phyloP scores from a whole-genome alignment of 2,888 invertebrate genomes.

The Luperina testacea region DNA sequence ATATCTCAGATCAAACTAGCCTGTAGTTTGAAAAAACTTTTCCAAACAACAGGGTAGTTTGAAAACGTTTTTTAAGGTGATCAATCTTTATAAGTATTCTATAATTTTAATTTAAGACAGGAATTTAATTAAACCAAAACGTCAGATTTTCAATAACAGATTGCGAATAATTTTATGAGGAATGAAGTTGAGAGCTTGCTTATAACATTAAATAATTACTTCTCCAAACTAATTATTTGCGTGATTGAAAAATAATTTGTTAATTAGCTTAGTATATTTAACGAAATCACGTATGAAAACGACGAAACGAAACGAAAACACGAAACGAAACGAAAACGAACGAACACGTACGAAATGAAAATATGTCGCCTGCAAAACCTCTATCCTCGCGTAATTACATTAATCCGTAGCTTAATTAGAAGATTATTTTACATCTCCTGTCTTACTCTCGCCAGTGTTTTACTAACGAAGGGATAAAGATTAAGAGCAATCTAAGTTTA shows the following conservation, averaged over 20 bases:
- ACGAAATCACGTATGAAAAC: too few relatives aligned
- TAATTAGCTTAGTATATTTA: not conserved
- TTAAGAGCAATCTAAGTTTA: constrained; percentile 32
- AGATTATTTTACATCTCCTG: constrained; percentile 58
- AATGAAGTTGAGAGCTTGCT: not conserved
- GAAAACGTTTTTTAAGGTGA: not conserved
- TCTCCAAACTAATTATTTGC: not conserved
- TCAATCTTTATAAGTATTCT: not conserved
- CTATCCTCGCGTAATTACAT: constrained; percentile 37
- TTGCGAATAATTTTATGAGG: not conserved
- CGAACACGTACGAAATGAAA: too few relatives aligned
- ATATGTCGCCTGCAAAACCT: constrained; percentile 16
- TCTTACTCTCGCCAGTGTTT: constrained; percentile 31
- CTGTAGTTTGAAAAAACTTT: too few relatives aligned
- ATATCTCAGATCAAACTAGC: not conserved
- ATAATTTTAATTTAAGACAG: not conserved
- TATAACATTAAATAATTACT: not conserved
- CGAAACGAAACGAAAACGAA: too few relatives aligned
- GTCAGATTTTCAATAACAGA: not conserved
- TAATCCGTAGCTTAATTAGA: constrained; percentile 65
- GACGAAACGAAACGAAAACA: too few relatives aligned
- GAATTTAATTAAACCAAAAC: not conserved
- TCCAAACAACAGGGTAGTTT: not conserved
- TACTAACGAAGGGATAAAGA: constrained; percentile 29
- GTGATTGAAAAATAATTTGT: not conserved